phyloP scores from a whole-genome alignment of 2,113 vertebrate genomes.

The Melierax canorus region DNA sequence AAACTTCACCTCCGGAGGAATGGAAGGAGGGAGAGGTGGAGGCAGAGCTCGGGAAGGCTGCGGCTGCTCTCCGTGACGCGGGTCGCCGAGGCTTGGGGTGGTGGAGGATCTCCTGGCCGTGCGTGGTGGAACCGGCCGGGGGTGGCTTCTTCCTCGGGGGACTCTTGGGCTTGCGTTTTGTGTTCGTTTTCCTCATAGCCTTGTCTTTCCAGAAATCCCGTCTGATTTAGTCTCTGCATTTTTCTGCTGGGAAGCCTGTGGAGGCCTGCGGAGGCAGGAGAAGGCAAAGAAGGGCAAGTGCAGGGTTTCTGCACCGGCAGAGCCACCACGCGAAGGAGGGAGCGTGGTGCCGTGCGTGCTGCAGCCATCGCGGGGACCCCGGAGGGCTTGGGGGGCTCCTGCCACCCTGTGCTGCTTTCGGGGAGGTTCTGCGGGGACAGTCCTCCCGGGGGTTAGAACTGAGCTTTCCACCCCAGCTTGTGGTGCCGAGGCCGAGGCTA shows the following conservation, averaged over 20 bases:
- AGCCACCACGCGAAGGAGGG: background rate
- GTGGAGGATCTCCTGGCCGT: background rate
- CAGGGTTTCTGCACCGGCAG: background rate
- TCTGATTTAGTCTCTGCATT: background rate
- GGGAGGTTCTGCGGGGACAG: background rate
- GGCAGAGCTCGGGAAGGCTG: background rate
- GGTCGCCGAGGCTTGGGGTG: background rate
- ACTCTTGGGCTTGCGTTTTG: background rate
- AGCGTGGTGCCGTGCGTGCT: accelerated
- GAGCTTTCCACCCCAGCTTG: background rate
- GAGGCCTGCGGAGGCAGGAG: background rate
- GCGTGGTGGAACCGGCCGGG: background rate
- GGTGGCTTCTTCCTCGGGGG: background rate
- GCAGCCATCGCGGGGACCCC: background rate
- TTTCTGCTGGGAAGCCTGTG: background rate
- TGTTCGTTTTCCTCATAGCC: background rate
- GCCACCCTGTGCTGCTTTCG: accelerated
- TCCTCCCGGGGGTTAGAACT: too few species aligned
- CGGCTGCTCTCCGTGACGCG: accelerated
- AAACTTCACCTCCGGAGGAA: background rate
- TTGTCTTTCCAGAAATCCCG: background rate
- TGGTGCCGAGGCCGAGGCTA: accelerated
- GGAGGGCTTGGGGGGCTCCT: background rate
- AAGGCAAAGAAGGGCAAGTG: background rate
- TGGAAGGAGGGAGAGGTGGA: accelerated